A percentile compares a stretch with the other conserved stretches of the same genome.
Evolutionary conservation across 2,888 invertebrate genomes (phyloP).

Genomic region (Acleris literana): DNA sequence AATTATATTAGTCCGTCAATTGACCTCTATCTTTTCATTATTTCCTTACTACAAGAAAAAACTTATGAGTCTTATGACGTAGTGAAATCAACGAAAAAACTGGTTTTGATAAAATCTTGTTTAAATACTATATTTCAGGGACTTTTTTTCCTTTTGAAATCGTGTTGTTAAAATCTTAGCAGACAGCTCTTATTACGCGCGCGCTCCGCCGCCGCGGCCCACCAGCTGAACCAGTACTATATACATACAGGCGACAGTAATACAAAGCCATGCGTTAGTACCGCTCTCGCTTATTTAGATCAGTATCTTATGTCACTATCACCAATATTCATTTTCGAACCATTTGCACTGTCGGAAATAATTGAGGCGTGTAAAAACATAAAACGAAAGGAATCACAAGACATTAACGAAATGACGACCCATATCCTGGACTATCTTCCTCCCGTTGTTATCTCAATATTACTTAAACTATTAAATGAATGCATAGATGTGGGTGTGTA

Average conservation of each 20-base stretch:
- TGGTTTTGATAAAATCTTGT: too few species aligned
- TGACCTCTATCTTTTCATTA: too few species aligned
- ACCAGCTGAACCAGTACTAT: not conserved
- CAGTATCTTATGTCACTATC: not conserved
- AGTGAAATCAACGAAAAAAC: too few species aligned
- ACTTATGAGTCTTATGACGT: too few species aligned
- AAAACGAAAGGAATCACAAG: not conserved
- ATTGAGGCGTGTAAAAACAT: not conserved
- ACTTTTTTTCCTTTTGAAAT: too few species aligned
- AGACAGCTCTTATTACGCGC: too few species aligned
- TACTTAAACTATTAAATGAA: not conserved
- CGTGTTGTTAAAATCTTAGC: too few species aligned
- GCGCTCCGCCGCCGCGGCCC: not conserved
- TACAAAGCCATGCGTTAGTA: not conserved
- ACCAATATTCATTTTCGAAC: not conserved
- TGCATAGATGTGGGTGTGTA: not conserved
- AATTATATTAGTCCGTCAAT: too few species aligned
- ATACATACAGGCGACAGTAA: not conserved
- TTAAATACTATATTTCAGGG: too few species aligned
- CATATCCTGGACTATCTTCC: not conserved
- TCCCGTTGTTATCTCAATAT: not conserved
- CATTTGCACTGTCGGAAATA: not conserved
- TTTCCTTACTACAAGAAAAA: too few species aligned
- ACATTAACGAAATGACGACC: conserved; percentile 1
- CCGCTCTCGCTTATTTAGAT: not conserved